Evolutionary conservation across 2,113 vertebrate species (phyloP).

Genomic region (Halcyon malimbica): DNA sequence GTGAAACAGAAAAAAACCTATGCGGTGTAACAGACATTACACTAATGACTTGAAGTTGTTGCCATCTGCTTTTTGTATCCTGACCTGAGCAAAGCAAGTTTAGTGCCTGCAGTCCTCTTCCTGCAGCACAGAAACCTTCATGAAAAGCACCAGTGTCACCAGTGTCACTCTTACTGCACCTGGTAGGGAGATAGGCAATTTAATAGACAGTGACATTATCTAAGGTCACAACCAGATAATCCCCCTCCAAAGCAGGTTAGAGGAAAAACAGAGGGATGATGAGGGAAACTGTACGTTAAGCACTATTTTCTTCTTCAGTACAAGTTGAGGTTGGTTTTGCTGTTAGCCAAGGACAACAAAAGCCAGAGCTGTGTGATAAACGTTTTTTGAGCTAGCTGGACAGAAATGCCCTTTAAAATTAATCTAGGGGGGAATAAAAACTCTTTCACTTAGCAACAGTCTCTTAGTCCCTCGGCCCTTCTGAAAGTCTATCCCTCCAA

Average conservation of each 20-base stretch:
- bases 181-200: not conserved
- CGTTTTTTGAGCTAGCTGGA: slow-evolving; percentile 20
- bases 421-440: slow-evolving; percentile 27
- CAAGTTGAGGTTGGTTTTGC: slow-evolving; percentile 8
- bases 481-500: slow-evolving; percentile 38
- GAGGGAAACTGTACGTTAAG: not conserved
- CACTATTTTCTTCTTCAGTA: not conserved
- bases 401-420: slow-evolving; percentile 59
- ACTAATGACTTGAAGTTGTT: not conserved
- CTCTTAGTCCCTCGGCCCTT: not conserved
- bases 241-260: not conserved
- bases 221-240: not conserved
- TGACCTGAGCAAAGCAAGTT: not conserved
- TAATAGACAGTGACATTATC: not conserved
- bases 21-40: not conserved
- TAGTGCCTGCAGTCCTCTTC: not conserved
- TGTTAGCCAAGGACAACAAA: slow-evolving; percentile 60
- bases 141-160: not conserved
- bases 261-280: not conserved
- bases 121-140: not conserved
- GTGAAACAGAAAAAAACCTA: not conserved
- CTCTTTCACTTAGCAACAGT: slow-evolving; percentile 40
- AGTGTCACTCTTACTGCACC: not conserved
- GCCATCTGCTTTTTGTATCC: not conserved
- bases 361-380: slow-evolving; percentile 35